A percentile compares a stretch with the other conserved stretches of the same genome.
These are phyloP conservation scores for Rhinella marina DNA, from an alignment of 2,797 vertebrate species.

Conservation along the genomic window DNA sequence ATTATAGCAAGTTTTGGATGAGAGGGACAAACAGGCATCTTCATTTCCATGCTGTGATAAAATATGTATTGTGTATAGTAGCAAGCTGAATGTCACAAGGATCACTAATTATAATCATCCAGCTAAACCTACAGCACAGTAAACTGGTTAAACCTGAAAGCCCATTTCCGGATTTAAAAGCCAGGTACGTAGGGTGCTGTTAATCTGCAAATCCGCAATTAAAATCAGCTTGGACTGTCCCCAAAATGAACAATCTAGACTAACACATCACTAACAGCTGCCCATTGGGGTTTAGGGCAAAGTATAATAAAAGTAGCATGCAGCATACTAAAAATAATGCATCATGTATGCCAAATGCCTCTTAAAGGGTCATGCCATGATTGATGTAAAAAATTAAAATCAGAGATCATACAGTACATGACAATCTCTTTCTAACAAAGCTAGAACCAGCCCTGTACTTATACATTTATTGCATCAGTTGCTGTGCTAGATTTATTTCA, in stretches of 20 bases:
- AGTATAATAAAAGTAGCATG: neutral
- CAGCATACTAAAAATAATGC: neutral
- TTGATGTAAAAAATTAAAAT: too few species aligned
- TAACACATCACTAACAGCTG: neutral
- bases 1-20: neutral
- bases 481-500: too few species aligned
- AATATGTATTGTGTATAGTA: neutral
- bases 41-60: too few species aligned
- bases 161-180: neutral
- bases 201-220: neutral
- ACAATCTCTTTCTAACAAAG: too few species aligned
- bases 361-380: neutral
- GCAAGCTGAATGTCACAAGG: neutral
- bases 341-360: neutral
- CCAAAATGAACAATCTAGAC: neutral
- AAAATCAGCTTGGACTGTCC: neutral
- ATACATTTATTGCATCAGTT: too few species aligned
- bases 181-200: neutral
- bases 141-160: conserved; percentile 23
- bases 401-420: too few species aligned
- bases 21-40: neutral
- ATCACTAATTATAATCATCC: neutral
- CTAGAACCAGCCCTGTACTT: too few species aligned
- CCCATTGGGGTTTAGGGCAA: neutral
- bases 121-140: neutral